phyloP scores from a whole-genome alignment of 1,140 invertebrate species.

The Scaptomyza montana region DNA sequence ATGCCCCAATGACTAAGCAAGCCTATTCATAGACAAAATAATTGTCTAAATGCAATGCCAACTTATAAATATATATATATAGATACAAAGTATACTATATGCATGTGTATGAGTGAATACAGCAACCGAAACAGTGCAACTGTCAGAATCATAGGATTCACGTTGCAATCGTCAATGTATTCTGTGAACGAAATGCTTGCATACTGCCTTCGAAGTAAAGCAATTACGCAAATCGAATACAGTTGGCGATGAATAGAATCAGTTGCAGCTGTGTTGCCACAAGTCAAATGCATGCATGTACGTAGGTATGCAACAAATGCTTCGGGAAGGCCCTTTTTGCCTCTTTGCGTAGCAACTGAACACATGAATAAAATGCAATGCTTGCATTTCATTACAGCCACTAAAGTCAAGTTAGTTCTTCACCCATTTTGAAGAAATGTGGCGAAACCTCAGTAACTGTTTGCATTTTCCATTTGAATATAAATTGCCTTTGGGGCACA shows the following conservation, averaged over 20 bases:
- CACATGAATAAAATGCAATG: constrained; percentile 12
- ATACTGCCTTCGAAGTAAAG: too few relatives aligned
- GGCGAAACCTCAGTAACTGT: constrained; percentile 16
- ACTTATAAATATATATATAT: constrained; percentile 1
- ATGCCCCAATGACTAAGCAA: neutral
- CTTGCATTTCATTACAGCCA: constrained; percentile 23
- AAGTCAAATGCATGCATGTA: constrained; percentile 1
- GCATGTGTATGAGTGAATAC: neutral
- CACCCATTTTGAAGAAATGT: neutral
- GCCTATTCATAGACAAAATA: neutral
- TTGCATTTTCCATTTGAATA: constrained; percentile 51
- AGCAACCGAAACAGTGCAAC: neutral
- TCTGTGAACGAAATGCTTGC: too few relatives aligned
- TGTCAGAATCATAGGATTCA: too few relatives aligned
- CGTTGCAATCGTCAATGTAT: too few relatives aligned
- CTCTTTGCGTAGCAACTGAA: constrained; percentile 8
- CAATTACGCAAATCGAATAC: constrained; percentile 24
- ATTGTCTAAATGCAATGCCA: neutral
- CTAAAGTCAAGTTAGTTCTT: constrained; percentile 10
- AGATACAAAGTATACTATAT: neutral
- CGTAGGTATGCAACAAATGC: too few relatives aligned
- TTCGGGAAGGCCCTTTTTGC: too few relatives aligned
- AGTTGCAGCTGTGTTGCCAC: constrained; percentile 13
- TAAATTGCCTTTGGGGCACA: constrained; percentile 39
- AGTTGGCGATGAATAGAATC: constrained; percentile 28